These are phyloP conservation scores for Netelia virgata DNA, from an alignment of 2,888 invertebrate genomes.

Conservation along the genomic window DNA sequence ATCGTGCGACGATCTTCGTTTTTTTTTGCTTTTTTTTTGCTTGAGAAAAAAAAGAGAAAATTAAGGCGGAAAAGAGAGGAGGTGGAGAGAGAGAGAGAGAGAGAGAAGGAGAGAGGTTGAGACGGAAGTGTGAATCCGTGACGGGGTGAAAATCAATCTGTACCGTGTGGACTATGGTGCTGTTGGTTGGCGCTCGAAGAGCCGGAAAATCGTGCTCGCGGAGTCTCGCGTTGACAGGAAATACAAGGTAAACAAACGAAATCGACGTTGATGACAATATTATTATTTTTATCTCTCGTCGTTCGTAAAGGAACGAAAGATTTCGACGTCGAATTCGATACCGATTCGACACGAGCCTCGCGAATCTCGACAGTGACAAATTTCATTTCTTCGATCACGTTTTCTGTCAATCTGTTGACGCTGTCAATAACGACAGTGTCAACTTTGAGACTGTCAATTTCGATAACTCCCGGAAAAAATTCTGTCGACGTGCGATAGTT, in stretches of 20 bases:
- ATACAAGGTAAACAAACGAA: conserved; percentile 67
- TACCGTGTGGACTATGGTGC: conserved; percentile 71
- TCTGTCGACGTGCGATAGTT: not conserved
- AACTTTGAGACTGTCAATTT: not conserved
- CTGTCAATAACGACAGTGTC: not conserved
- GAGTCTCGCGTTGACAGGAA: conserved; percentile 65
- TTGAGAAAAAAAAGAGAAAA: not conserved
- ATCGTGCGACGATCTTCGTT: conserved; percentile 33
- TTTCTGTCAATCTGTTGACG: not conserved
- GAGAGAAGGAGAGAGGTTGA: conserved; percentile 1
- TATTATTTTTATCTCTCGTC: not conserved
- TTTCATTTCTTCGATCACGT: not conserved
- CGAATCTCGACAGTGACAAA: not conserved
- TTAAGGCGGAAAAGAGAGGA: conserved; percentile 2
- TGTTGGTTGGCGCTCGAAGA: conserved; percentile 57
- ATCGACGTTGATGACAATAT: conserved; percentile 30
- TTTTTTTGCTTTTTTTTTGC: conserved; percentile 20
- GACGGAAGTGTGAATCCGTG: conserved; percentile 24
- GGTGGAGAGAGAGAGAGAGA: conserved; percentile 7
- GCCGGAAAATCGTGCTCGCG: conserved; percentile 64
- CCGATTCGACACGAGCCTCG: not conserved
- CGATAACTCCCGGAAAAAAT: not conserved
- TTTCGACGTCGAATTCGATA: too few relatives aligned
- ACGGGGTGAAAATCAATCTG: conserved; percentile 69
- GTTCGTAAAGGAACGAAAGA: too few relatives aligned